These are phyloP conservation scores for Channallabes apus DNA, from an alignment of 2,797 vertebrate genomes.

Conservation along the genomic window DNA sequence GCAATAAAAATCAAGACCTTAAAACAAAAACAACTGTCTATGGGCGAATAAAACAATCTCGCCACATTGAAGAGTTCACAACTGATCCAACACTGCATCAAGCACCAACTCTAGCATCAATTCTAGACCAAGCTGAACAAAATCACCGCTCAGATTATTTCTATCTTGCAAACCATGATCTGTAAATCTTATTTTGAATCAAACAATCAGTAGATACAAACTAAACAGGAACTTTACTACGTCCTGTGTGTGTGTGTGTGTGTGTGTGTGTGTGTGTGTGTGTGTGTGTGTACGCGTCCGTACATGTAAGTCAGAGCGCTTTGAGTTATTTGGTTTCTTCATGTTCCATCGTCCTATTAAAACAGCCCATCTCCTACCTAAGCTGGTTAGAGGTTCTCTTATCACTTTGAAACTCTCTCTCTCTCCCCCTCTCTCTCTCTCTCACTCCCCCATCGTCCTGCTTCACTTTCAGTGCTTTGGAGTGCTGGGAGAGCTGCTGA, in stretches of 20 bases:
- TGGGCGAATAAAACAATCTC: background rate
- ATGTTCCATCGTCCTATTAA: slow-evolving; percentile 73
- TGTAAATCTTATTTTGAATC: background rate
- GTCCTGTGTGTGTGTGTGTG: no score
- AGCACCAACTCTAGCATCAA: background rate
- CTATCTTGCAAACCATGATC: no score
- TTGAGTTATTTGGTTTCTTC: slow-evolving; percentile 61
- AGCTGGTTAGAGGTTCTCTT: slow-evolving; percentile 82
- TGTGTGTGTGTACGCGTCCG: background rate
- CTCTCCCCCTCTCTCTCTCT: background rate
- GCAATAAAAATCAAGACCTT: background rate
- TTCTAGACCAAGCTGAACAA: background rate
- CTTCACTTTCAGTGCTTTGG: slow-evolving; percentile 84
- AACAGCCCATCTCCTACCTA: slow-evolving; percentile 88
- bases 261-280: slow-evolving; percentile 10
- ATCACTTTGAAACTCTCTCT: slow-evolving; percentile 82
- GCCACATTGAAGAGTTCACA: background rate
- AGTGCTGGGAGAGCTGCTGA: slow-evolving; percentile 84
- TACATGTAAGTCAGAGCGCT: slow-evolving; percentile 64
- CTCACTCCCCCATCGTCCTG: slow-evolving; percentile 79
- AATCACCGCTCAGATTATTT: background rate
- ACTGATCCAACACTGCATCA: background rate
- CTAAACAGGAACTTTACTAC: background rate
- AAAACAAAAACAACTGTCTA: background rate
- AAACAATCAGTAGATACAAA: background rate